Percentiles rank a stretch among this genome's conserved stretches.
phyloP scores from a whole-genome alignment of 2,888 invertebrate species.

The Lepidonotus clava region DNA sequence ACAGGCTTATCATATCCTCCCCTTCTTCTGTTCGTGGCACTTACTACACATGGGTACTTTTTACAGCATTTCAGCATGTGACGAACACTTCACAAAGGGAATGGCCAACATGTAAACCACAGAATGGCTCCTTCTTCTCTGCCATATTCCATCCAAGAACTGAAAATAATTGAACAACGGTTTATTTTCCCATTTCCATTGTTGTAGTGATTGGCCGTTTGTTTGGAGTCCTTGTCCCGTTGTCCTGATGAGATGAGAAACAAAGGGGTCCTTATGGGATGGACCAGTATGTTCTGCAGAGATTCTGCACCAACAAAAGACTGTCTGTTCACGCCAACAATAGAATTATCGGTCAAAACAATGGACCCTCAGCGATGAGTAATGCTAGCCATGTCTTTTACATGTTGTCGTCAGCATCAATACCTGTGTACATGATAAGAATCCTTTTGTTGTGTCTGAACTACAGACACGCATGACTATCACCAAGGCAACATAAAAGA shows the following conservation, averaged over 20 bases:
- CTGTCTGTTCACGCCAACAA: neutral
- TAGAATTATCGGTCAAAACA: neutral
- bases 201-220: slow-evolving; percentile 4
- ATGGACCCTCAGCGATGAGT: neutral
- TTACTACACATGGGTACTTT: too few species aligned
- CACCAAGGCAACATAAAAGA: neutral
- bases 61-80: too few species aligned
- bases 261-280: neutral
- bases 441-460: neutral
- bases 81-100: too few species aligned
- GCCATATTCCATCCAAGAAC: neutral
- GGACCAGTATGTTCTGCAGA: neutral
- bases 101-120: too few species aligned
- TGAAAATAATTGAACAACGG: neutral
- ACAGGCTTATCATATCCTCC: too few species aligned
- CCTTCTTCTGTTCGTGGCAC: too few species aligned
- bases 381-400: neutral
- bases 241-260: neutral
- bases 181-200: slow-evolving; percentile 4
- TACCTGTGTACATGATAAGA: slow-evolving; percentile 6
- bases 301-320: neutral
- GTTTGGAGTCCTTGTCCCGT: neutral
- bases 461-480: neutral
- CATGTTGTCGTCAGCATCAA: neutral
- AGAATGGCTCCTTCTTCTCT: too few species aligned